Base-by-base conservation (phyloP, 2,113 vertebrate species). In the Crotophaga sulcirostris region DNA sequence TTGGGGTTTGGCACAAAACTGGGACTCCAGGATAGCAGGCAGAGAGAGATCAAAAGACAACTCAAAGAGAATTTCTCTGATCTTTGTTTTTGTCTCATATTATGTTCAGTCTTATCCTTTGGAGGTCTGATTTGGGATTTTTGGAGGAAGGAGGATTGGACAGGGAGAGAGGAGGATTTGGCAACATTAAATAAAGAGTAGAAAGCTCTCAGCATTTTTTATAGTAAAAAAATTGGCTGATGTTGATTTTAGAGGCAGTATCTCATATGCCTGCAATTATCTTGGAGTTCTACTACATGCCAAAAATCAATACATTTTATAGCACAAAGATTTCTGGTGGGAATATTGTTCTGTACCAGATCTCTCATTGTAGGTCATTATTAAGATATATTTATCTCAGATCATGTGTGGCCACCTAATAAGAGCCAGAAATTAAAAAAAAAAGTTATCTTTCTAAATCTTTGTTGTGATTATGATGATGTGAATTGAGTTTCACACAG, bases 401-500 rank as follows among this genome's bases (percentile, higher is more conserved):
- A 75, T 89, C 69, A 59, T 94, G 73, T 94, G 88, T 96, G 96
- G 92, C 80, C 66, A 2, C 59, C 54, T 94, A 92, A 90, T 79
- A 92, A 78, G 25, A 82, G 64, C 49, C 72, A 95, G 73, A 63
- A 94, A 89, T 89, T 88, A 88, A 34, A 83, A 29, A 64, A 54
- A 34, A 63, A 56, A 16, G 18, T 68, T 94, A 68, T 93, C 60
- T 69, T 89, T 76, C 79, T 91, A 81, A 93, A 92, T 58, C 83
- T 72, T 87, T 89, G 36, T 75, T 93, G 29, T 93, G 56, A 93
- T 96, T 96, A 85, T 60, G 23, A 62, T 93, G 89, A 87, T 82
- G 75, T 91, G 87, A 82, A 87, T 23, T 90, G 63, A 72, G 68
- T 97, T 96, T 94, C 95, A 90, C 82, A 92, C 45, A 79, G 36